phyloP scores from a whole-genome alignment of 2,888 invertebrate genomes.

The Drosophila quinaria region DNA sequence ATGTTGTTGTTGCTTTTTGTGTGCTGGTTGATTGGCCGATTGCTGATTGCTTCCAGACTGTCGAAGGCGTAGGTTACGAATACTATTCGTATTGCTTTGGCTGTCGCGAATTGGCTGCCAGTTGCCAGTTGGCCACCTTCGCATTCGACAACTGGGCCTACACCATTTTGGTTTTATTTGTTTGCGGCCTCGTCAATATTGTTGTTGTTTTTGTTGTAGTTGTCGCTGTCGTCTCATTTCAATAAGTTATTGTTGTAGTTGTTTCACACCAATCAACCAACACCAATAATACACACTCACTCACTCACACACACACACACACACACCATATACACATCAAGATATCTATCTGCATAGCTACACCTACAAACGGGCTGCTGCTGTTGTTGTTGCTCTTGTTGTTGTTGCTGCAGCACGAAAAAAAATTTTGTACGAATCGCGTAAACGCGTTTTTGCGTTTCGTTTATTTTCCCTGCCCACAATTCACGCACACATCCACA shows the following conservation, averaged over 20 bases:
- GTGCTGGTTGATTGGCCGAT: constrained; percentile 58
- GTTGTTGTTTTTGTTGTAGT: constrained; percentile 37
- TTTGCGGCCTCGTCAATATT: constrained; percentile 61
- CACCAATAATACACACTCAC: constrained; percentile 36
- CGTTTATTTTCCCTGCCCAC: constrained; percentile 85
- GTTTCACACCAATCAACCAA: constrained; percentile 64
- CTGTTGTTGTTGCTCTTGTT: constrained; percentile 29
- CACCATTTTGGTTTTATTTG: constrained; percentile 81
- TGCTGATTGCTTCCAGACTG: constrained; percentile 39
- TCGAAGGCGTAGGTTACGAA: constrained; percentile 51
- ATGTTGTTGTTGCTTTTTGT: constrained; percentile 25
- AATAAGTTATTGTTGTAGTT: constrained; percentile 80
- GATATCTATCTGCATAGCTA: constrained; percentile 59
- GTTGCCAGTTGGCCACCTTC: constrained; percentile 72
- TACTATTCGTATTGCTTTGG: constrained; percentile 32
- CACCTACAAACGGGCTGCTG: constrained; percentile 66
- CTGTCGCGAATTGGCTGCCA: constrained; percentile 50
- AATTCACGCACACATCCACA: constrained; percentile 71
- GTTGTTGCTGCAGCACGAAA: constrained; percentile 44
- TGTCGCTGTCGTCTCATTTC: constrained; percentile 76
- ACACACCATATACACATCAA: constrained; percentile 25
- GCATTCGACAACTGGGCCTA: constrained; percentile 60
- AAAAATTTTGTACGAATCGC: constrained; percentile 84
- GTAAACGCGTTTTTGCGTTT: constrained; percentile 84
- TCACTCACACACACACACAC: constrained; percentile 31